Evolutionary conservation across 2,888 invertebrate species (phyloP), one percentile per base, ranked within the genome.

Genomic region (Perdita meconis): DNA sequence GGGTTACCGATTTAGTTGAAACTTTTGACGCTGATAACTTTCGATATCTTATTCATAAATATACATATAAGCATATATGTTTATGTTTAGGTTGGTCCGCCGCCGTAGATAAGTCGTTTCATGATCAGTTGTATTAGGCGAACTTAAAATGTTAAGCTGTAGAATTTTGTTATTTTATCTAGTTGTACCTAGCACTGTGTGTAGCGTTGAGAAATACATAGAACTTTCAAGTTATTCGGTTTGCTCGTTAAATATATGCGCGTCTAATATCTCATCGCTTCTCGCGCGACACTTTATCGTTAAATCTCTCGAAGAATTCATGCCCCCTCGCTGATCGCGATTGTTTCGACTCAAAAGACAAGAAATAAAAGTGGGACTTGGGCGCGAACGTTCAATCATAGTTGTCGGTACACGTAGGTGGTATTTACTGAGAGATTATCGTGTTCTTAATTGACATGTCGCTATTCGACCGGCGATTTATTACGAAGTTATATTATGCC

Each of bases 341-440:
- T 30, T 30, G 30, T 19, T 47, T 19, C 1, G n/a, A 6, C 16
- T 22, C 1, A 30, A 22, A n/a, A 1, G 34, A n/a, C 3, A 24
- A 1, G 38, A 22, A 36, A 16, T 4, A 26, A 53, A 56, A 36
- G 3, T 22, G 2, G 59, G 59, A 44, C 16, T n/a, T 30, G 47
- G 42, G 55, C 55, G 30, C n/a, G n/a, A n/a, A 47, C 30, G 24
- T 6, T 42, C 75, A 59, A 60, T 64, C 71, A 71, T 60, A 44
- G 60, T 55, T 42, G 24, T 56, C 12, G 22, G 53, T 38, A 19
- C 30, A 34, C 66, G 53, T 51, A 34, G 42, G 19, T 30, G 30
- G 53, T 22, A 44, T 53, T 57, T 65, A 51, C 65, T 47, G 51
- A 60, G 51, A 70, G 74, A 71, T 70, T 64, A 76, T 80, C 76